phyloP scores from a whole-genome alignment of 2,888 invertebrate species.

The Saturnia pavonia region DNA sequence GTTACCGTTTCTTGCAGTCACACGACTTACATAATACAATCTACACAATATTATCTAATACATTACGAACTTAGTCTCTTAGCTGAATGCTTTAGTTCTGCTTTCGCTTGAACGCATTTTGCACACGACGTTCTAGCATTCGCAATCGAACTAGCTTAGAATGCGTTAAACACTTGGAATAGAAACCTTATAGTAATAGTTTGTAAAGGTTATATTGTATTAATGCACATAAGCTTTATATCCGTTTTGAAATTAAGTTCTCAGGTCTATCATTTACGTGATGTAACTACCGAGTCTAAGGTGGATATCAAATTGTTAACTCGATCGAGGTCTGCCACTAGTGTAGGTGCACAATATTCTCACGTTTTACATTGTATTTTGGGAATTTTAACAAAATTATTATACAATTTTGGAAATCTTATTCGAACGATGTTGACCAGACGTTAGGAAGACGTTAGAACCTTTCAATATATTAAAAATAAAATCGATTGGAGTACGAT shows the following conservation, averaged over 20 bases:
- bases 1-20: slow-evolving; percentile 73
- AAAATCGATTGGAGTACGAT: no score
- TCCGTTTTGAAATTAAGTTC: slow-evolving; percentile 40
- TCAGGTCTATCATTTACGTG: slow-evolving; percentile 70
- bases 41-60: slow-evolving; percentile 60
- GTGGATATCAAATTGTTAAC: slow-evolving; percentile 59
- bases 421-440: no score
- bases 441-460: no score
- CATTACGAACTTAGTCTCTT: slow-evolving; percentile 59
- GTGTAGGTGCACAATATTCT: slow-evolving; percentile 32
- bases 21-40: slow-evolving; percentile 74
- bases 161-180: slow-evolving; percentile 36
- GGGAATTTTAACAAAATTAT: slow-evolving; percentile 44
- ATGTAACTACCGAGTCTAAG: slow-evolving; percentile 69
- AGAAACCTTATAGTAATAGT: slow-evolving; percentile 42
- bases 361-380: slow-evolving; percentile 47
- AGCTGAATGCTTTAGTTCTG: slow-evolving; percentile 55
- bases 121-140: slow-evolving; percentile 51
- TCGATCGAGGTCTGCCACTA: slow-evolving; percentile 45
- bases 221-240: slow-evolving; percentile 31
- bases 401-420: neutral
- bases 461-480: no score
- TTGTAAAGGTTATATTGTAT: slow-evolving; percentile 9
- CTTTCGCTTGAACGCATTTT: slow-evolving; percentile 61
- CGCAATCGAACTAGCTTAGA: slow-evolving; percentile 47